Evolutionary conservation across 2,113 vertebrate species (phyloP).

Genomic region (Heloderma charlesbogerti): DNA sequence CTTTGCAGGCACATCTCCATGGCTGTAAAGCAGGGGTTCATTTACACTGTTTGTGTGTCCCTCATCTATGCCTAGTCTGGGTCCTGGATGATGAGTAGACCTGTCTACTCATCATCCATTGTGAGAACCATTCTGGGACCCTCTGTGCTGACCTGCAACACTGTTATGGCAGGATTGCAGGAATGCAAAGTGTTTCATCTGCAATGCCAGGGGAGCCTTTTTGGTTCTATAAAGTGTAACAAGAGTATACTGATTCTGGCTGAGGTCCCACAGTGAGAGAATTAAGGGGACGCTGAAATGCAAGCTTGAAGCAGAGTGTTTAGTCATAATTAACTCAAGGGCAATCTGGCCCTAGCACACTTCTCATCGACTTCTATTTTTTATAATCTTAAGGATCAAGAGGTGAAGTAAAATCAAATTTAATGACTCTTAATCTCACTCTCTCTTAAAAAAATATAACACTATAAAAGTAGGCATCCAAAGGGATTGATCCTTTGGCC

Average conservation of each 20-base stretch:
- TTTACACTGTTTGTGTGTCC: not conserved
- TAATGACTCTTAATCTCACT: conserved; percentile 18
- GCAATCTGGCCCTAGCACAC: not conserved
- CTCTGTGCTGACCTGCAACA: too few relatives aligned
- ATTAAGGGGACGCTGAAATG: not conserved
- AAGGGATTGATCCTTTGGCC: conserved; percentile 57
- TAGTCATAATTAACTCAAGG: not conserved
- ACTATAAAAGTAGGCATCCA: conserved; percentile 9
- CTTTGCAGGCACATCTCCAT: not conserved
- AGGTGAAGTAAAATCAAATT: conserved; percentile 11
- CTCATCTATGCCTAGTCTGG: too few relatives aligned
- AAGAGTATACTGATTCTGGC: not conserved
- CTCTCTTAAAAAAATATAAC: not conserved
- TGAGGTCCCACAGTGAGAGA: not conserved
- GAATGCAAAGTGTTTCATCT: not conserved
- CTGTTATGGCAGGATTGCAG: not conserved
- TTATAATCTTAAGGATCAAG: not conserved
- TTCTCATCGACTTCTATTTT: not conserved
- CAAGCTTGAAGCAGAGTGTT: not conserved
- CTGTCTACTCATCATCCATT: too few relatives aligned
- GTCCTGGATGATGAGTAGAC: too few relatives aligned
- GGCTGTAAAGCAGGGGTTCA: not conserved
- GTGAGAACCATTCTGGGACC: not conserved
- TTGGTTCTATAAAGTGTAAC: not conserved
- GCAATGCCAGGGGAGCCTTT: not conserved